Conservation (phyloP, 2,797 vertebrate species). For the Poliocrania exsul region DNA sequence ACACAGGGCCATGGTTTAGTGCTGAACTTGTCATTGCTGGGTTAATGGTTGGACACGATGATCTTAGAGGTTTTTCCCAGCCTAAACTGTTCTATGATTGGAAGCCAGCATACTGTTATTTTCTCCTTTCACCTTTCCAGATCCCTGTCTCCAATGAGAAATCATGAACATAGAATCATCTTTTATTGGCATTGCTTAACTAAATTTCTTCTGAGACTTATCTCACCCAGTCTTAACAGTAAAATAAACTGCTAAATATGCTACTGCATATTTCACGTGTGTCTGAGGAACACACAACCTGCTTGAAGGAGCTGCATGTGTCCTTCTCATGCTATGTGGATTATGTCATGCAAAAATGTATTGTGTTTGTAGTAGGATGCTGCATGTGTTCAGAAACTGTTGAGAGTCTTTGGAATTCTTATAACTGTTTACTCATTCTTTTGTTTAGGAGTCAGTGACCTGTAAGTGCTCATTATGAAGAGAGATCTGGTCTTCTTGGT, state of each 20-base stretch:
- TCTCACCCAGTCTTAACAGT: neutral
- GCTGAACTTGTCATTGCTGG: neutral
- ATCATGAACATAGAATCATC: neutral
- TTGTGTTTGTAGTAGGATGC: neutral
- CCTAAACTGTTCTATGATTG: neutral
- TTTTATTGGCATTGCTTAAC: neutral
- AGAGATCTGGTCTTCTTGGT: slow-evolving; percentile 75
- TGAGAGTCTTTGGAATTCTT: slow-evolving; percentile 52
- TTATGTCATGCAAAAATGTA: neutral
- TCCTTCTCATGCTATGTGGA: neutral
- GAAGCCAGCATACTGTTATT: neutral
- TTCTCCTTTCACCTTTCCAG: neutral
- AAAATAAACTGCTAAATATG: neutral
- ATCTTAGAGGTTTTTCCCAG: neutral
- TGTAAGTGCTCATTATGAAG: slow-evolving; percentile 82
- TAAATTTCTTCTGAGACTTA: neutral
- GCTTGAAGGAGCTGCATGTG: neutral
- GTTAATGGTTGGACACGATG: neutral
- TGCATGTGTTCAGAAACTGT: slow-evolving; percentile 17
- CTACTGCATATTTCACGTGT: neutral
- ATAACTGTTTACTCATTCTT: slow-evolving; percentile 72
- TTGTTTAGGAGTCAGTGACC: slow-evolving; percentile 76
- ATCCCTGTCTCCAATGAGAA: neutral
- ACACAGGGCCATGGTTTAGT: neutral
- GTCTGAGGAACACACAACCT: neutral